Base-by-base conservation (phyloP, 2,113 vertebrate genomes). In the Phrynosoma platyrhinos region DNA sequence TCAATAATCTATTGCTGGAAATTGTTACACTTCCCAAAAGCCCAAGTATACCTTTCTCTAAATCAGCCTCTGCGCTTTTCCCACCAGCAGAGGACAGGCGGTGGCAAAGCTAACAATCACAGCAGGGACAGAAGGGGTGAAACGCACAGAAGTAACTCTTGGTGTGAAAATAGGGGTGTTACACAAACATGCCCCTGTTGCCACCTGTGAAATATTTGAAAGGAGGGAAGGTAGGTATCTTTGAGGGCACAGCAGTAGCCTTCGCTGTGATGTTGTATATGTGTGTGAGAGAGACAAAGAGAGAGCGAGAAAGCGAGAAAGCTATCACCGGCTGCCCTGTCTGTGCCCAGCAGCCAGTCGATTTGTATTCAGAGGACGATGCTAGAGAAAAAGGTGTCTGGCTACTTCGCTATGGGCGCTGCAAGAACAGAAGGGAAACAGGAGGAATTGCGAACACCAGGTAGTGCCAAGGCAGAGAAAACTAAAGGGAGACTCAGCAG, bases 281-380 rank as follows among this genome's bases (percentile, higher is more conserved):
- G 55, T 58, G 52, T 58, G n/a, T 72, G 32, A 27, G 40, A 30
- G 64, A 47, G 25, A 47, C 14, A 69, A 14, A 42, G 80, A 40
- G 23, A 40, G 7, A 47, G 30, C 16, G 64, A 42, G 64, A 53
- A 5, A 20, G 76, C 12, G 47, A 23, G 9, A 20, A 47, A 27
- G 9, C 47, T 32, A 36, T 53, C 66, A 78, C 81, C 69, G 74
- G 64, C 68, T 47, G 66, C 55, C 36, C 52, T 18, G 36, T 62
- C 66, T 21, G 66, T 27, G 40, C 42, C 75, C 74, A 80, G 77
- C 66, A 72, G 30, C 64, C 40, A 2, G 53, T 52, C 76, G 25
- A 86, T 89, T 85, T 21, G 53, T 79, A 89, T 89, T 89, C 88
- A 84, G 27, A 32, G 68, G 66, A 47, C 27, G 83, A 53, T 74